Percentiles rank a stretch among this genome's conserved stretches.
Conservation (phyloP, 2,113 vertebrate species). For the Limnothrissa miodon region DNA sequence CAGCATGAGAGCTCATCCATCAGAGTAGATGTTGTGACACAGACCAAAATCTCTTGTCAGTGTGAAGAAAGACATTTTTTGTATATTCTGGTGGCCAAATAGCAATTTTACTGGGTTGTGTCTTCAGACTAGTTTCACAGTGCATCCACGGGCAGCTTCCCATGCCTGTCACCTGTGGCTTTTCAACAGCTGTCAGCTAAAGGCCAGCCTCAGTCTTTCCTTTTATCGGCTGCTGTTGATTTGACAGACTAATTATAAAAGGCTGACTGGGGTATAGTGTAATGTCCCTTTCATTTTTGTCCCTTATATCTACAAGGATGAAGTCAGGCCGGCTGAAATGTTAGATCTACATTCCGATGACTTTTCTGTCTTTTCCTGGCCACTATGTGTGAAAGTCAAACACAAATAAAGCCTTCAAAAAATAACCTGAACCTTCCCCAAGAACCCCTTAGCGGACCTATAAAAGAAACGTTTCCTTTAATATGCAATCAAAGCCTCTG, state of each 20-base stretch:
- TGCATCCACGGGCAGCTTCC: neutral
- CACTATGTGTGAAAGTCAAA: neutral
- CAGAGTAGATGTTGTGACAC: neutral
- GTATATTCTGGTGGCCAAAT: neutral
- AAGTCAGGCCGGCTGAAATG: neutral
- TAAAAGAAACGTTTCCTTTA: conserved; percentile 13
- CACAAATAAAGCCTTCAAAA: neutral
- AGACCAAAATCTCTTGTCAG: neutral
- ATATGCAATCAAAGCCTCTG: conserved; percentile 1
- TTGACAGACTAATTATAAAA: neutral
- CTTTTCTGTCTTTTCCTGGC: neutral
- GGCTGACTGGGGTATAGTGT: neutral
- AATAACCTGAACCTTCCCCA: neutral
- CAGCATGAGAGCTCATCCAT: neutral
- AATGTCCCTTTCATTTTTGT: neutral
- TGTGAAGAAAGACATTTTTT: neutral
- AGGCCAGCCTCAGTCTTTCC: neutral
- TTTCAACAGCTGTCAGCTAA: neutral
- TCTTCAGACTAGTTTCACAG: neutral
- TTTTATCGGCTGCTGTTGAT: neutral
- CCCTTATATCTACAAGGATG: neutral
- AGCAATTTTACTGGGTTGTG: neutral
- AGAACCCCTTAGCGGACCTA: neutral
- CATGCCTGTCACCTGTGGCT: neutral
- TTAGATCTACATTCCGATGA: neutral